Base-by-base conservation (phyloP, 2,113 vertebrate species). In the Heterochromis multidens region DNA sequence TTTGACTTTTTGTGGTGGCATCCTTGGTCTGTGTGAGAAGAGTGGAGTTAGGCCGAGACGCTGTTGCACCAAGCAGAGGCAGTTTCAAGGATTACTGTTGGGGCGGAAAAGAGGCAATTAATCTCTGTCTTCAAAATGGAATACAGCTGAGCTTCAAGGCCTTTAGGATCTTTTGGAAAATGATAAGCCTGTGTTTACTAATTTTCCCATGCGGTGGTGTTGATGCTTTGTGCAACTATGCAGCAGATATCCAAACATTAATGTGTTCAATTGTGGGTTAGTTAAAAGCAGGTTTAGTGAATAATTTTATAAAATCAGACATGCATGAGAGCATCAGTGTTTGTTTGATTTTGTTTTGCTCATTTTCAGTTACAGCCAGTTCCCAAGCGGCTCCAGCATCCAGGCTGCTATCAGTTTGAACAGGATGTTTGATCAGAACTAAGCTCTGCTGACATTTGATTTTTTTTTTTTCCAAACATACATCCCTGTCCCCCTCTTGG, bases 61-160 rank as follows among this genome's bases (percentile, higher is more conserved):
- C 88, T 89, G 83, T 87, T 83, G 86, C 89, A 87, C 92, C 86
- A 60, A 91, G 80, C 89, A 67, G 88, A 95, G 92, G 93, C 92
- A 90, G 90, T 95, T 93, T 95, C 90, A 93, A 95, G 95, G 95
- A 96, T 96, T 96, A 96, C 94, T 95, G 94, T 95, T 91, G 79
- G 86, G 87, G 89, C 54, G 86, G 92, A 95, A 95, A 95, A 93
- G 91, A 95, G 93, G 93, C 95, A 94, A 96, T 96, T 96, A 95
- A 95, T 96, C 94, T 94, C 89, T 86, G 91, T 88, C 93, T 93
- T 88, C 83, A 89, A 90, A 95, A 93, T 88, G 80, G 90, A 80
- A 90, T 95, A 92, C 92, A 94, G 91, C 91, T 85, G 89, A 95
- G 93, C 91, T 92, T 95, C 87, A 87, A 94, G 93, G 94, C 89